These are phyloP conservation scores for Bicyclus anynana DNA, from an alignment of 1,140 invertebrate species.

Conservation along the genomic window DNA sequence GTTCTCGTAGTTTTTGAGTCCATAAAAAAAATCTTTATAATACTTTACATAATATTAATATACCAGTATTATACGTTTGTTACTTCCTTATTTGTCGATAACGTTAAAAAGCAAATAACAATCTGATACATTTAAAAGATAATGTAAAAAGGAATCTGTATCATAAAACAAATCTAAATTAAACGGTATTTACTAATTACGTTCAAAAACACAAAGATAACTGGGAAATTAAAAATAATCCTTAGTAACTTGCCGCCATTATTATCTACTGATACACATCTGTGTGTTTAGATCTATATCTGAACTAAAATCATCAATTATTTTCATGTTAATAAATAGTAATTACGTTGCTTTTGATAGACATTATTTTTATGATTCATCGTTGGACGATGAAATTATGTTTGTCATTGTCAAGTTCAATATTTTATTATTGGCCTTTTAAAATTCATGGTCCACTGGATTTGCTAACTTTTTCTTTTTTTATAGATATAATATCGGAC, in stretches of 20 bases:
- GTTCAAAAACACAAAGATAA: neutral
- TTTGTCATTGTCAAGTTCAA: too few relatives aligned
- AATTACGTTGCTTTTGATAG: neutral
- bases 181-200: neutral
- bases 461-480: too few relatives aligned
- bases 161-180: conserved; percentile 2
- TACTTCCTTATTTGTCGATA: too few relatives aligned
- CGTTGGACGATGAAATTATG: too few relatives aligned
- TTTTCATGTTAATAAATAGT: neutral
- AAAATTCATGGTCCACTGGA: too few relatives aligned
- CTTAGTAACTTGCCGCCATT: neutral
- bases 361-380: neutral
- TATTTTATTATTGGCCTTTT: too few relatives aligned
- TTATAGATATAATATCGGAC: too few relatives aligned
- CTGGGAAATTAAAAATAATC: neutral
- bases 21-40: too few relatives aligned
- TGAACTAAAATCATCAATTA: neutral
- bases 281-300: neutral
- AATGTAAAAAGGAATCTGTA: neutral
- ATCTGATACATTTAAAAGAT: neutral
- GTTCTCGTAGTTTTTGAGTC: too few relatives aligned
- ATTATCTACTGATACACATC: neutral
- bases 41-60: too few relatives aligned
- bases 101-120: neutral
- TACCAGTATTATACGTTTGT: too few relatives aligned